Conservation (phyloP, 2,113 vertebrate genomes). For the Percina caprodes region DNA sequence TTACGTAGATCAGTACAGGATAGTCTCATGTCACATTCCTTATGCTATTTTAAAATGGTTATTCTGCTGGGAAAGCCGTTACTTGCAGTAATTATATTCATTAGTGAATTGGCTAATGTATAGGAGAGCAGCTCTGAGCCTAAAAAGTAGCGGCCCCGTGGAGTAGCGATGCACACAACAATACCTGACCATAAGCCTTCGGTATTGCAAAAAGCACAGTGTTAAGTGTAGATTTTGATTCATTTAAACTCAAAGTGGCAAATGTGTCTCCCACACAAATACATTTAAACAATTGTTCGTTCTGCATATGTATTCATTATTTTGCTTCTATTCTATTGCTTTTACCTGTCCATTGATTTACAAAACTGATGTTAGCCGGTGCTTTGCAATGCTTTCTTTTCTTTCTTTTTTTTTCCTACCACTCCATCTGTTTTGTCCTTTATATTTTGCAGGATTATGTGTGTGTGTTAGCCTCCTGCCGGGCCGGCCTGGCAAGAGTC, state of each 20-base stretch:
- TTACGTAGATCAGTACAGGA: background rate
- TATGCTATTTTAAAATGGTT: background rate
- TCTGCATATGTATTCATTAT: background rate
- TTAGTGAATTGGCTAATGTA: background rate
- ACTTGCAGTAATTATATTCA: background rate
- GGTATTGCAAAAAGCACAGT: background rate
- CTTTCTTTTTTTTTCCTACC: background rate
- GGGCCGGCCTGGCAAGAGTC: slow-evolving; percentile 6
- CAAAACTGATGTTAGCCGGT: slow-evolving; percentile 11
- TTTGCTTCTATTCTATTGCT: background rate
- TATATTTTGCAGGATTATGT: slow-evolving; percentile 15
- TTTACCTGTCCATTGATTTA: slow-evolving; percentile 8
- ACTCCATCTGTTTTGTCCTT: slow-evolving; percentile 38
- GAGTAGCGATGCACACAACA: background rate
- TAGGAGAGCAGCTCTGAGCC: background rate
- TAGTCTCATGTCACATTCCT: background rate
- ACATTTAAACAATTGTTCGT: background rate
- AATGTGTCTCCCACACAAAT: background rate
- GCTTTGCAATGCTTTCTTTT: slow-evolving; percentile 8
- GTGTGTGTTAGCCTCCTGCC: slow-evolving; percentile 12
- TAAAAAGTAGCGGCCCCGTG: background rate
- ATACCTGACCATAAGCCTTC: background rate
- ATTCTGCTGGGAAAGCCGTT: background rate
- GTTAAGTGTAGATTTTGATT: background rate
- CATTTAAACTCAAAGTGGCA: background rate